Percentiles rank a stretch among this genome's conserved stretches.
These are phyloP conservation scores for Falco biarmicus DNA, from an alignment of 2,797 vertebrate species.

Conservation along the genomic window DNA sequence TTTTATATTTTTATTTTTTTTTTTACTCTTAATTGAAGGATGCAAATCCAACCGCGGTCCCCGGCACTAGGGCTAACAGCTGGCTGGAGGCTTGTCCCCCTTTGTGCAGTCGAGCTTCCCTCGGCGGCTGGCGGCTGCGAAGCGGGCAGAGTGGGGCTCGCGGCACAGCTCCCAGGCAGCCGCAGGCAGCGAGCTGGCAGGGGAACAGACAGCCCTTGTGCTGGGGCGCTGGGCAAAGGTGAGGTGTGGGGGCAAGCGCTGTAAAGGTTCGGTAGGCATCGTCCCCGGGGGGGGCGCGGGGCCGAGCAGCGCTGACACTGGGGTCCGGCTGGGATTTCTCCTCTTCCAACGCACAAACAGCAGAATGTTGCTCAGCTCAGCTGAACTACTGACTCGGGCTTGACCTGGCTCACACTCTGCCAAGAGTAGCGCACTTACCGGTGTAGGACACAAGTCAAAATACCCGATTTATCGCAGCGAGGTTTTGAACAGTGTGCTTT, in stretches of 20 bases:
- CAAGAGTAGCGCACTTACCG: not conserved
- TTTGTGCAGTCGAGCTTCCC: not conserved
- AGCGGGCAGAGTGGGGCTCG: not conserved
- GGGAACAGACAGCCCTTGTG: not conserved
- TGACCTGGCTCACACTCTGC: not conserved
- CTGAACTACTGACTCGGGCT: not conserved
- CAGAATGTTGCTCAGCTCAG: not conserved
- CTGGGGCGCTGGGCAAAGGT: not conserved
- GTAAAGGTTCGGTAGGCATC: not conserved
- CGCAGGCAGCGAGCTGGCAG: not conserved
- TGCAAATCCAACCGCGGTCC: not conserved
- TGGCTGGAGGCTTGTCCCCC: not conserved
- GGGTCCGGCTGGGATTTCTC: not conserved
- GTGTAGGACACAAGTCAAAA: not conserved
- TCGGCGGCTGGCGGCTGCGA: rapidly evolving
- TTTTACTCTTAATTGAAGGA: not conserved
- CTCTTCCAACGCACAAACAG: not conserved
- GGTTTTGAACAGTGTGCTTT: not conserved
- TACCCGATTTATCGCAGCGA: not conserved
- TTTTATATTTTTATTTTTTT: no score
- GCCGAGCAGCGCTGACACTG: not conserved
- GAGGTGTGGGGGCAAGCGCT: not conserved
- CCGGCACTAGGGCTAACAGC: not conserved
- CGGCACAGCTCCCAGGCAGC: not conserved
- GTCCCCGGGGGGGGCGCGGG: not conserved